These are phyloP conservation scores for Pseudeuparius sepicola DNA, from an alignment of 2,888 invertebrate species.

Conservation along the genomic window DNA sequence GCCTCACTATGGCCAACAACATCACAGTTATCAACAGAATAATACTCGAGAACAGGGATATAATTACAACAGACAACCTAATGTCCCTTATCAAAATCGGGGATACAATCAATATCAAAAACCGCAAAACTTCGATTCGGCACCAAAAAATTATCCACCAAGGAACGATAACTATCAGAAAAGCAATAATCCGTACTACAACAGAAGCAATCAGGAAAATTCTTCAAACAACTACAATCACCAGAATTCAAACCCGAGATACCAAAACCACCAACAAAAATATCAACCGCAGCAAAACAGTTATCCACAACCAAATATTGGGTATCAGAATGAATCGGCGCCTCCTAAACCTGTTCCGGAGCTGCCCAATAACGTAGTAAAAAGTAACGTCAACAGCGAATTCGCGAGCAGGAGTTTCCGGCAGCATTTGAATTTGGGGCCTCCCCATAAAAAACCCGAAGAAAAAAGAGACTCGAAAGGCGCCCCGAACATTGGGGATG, in stretches of 20 bases:
- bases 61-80: too few relatives aligned
- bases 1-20: constrained; percentile 5
- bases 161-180: constrained; percentile 5
- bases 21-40: constrained; percentile 14
- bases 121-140: neutral
- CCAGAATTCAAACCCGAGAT: neutral
- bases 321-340: constrained; percentile 10
- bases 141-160: too few relatives aligned
- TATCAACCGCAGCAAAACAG: too few relatives aligned
- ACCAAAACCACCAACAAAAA: too few relatives aligned
- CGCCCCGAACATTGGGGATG: constrained; percentile 71
- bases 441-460: constrained; percentile 16
- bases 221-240: constrained; percentile 15
- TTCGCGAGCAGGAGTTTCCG: constrained; percentile 36
- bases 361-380: constrained; percentile 21
- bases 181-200: constrained; percentile 15
- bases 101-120: too few relatives aligned
- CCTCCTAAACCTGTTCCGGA: constrained; percentile 16
- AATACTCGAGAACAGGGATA: constrained; percentile 24
- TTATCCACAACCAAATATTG: constrained; percentile 2
- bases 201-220: constrained; percentile 17
- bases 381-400: constrained; percentile 31
- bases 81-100: too few relatives aligned
- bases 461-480: constrained; percentile 7
- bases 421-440: constrained; percentile 34